These are phyloP conservation scores for Lepus oiostolus DNA, from an alignment of 2,797 vertebrate genomes.

Conservation along the genomic window DNA sequence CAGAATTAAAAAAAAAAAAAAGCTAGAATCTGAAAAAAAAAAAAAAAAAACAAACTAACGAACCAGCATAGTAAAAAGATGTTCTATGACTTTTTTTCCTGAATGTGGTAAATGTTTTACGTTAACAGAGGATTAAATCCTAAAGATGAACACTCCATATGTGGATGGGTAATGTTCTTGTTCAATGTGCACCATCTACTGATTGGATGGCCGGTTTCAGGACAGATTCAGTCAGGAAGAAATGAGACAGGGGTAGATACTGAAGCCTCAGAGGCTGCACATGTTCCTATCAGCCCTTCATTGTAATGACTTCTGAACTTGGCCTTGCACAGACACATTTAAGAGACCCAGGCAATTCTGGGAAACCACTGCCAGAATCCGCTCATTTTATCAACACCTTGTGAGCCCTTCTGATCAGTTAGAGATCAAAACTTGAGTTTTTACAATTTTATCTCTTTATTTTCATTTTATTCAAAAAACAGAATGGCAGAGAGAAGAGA, in stretches of 20 bases:
- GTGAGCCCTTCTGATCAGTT: neutral
- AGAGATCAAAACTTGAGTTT: neutral
- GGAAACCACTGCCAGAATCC: neutral
- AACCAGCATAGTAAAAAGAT: slow-evolving; percentile 25
- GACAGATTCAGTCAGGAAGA: neutral
- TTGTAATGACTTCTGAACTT: slow-evolving; percentile 26
- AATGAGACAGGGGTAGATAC: neutral
- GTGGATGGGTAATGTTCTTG: neutral
- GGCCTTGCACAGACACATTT: slow-evolving; percentile 8
- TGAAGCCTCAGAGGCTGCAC: neutral
- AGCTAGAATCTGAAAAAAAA: neutral
- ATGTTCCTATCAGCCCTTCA: neutral
- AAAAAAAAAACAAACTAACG: slow-evolving; percentile 42
- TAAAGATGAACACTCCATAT: neutral
- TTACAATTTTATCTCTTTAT: too few relatives aligned
- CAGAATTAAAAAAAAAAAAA: neutral
- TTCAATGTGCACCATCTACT: neutral
- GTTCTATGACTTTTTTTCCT: slow-evolving; percentile 17
- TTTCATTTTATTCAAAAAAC: too few relatives aligned
- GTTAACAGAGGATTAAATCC: neutral
- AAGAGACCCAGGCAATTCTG: neutral
- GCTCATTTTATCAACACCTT: slow-evolving; percentile 10
- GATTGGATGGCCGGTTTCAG: neutral
- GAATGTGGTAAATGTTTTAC: neutral
- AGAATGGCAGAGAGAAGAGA: too few relatives aligned